Evolutionary conservation across 1,140 invertebrate species (phyloP).

Genomic region (Pomacea maculata): DNA sequence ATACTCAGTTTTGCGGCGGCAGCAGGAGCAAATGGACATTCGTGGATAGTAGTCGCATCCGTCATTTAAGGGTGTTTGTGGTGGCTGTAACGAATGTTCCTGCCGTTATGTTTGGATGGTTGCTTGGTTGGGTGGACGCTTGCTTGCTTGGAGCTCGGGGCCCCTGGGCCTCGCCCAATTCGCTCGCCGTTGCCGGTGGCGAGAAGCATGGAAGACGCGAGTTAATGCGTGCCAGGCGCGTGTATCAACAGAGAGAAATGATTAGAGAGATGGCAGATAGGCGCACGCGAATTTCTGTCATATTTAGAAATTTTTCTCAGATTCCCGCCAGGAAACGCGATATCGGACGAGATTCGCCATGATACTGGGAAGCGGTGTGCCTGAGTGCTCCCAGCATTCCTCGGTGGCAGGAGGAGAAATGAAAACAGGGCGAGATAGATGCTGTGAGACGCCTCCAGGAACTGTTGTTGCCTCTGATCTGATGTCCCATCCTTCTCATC

Average conservation of each 20-base stretch:
- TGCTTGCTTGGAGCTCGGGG: no score
- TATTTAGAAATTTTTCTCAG: constrained; percentile 24
- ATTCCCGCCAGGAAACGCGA: constrained; percentile 23
- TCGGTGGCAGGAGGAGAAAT: constrained; percentile 16
- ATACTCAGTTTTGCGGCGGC: no score
- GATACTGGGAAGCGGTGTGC: constrained; percentile 22
- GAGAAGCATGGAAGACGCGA: no score
- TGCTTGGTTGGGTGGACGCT: no score
- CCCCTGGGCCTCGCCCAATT: no score
- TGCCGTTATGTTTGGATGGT: no score
- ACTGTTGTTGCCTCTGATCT: no score
- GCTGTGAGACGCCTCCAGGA: neutral
- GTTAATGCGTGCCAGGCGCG: neutral
- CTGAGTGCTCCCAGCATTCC: constrained; percentile 18
- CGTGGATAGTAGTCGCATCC: no score
- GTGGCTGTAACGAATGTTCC: no score
- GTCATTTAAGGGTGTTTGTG: no score
- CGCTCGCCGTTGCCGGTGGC: no score
- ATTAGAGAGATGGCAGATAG: constrained; percentile 24
- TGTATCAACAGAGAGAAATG: constrained; percentile 5
- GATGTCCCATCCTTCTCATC: neutral
- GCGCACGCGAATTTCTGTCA: constrained; percentile 22
- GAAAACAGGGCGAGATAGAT: constrained; percentile 19
- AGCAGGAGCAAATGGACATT: no score
- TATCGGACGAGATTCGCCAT: constrained; percentile 21